Conservation (phyloP, 2,888 invertebrate genomes). For the Aethes cnicana region DNA sequence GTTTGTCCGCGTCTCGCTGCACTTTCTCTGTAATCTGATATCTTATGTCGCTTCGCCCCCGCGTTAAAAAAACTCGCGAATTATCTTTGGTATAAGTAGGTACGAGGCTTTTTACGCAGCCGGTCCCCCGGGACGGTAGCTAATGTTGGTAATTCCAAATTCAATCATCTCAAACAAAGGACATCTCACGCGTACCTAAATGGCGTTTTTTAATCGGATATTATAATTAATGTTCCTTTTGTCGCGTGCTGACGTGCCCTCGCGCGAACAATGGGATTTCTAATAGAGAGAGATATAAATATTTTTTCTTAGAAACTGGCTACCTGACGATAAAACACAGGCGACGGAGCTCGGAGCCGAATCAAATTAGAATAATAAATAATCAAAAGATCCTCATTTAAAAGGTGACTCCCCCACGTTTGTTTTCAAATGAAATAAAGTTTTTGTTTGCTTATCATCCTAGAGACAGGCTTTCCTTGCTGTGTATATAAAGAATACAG, state of each 20-base stretch:
- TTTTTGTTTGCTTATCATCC: not conserved
- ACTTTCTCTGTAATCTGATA: conserved; percentile 68
- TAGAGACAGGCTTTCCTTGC: no score
- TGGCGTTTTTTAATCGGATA: conserved; percentile 83
- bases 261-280: conserved; percentile 80
- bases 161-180: conserved; percentile 81
- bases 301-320: conserved; percentile 77
- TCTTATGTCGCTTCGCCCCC: conserved; percentile 48
- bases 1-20: conserved; percentile 65
- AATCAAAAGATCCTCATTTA: conserved; percentile 51
- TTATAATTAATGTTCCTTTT: conserved; percentile 84
- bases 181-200: conserved; percentile 76
- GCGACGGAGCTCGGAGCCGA: conserved; percentile 66
- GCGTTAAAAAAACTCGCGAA: conserved; percentile 47
- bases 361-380: conserved; percentile 78
- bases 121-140: conserved; percentile 59
- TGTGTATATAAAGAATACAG: no score
- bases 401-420: conserved; percentile 21
- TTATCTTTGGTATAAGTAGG: conserved; percentile 49
- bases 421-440: conserved; percentile 43
- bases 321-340: conserved; percentile 80
- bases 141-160: conserved; percentile 77
- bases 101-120: conserved; percentile 48
- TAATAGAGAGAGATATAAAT: conserved; percentile 80
- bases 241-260: conserved; percentile 81